These are phyloP conservation scores for Carposina sasakii DNA, from an alignment of 1,140 invertebrate species.

Conservation along the genomic window DNA sequence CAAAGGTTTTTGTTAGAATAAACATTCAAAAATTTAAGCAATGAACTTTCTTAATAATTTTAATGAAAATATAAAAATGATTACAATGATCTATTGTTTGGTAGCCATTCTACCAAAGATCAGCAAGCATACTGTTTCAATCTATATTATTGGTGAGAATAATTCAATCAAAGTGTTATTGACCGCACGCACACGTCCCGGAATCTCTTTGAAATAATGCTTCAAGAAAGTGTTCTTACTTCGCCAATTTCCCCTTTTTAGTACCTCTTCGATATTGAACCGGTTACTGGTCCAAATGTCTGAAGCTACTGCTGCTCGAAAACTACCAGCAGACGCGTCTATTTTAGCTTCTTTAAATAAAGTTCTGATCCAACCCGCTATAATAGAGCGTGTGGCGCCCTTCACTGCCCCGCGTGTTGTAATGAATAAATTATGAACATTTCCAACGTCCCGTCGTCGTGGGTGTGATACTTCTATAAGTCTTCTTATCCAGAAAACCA, in stretches of 20 bases:
- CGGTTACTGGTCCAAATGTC: background rate
- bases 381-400: background rate
- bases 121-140: no score
- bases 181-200: no score
- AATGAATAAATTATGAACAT: background rate
- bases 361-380: background rate
- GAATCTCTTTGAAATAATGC: background rate
- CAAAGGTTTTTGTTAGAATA: no score
- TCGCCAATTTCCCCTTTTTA: conserved; percentile 1
- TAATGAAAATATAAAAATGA: background rate
- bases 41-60: no score
- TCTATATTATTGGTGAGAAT: no score
- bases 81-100: no score
- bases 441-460: background rate
- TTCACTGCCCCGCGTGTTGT: background rate
- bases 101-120: no score
- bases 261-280: background rate
- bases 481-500: background rate
- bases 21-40: no score
- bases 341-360: background rate
- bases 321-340: background rate
- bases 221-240: background rate
- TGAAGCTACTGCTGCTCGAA: background rate
- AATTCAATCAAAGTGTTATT: no score
- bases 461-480: background rate